Evolutionary conservation across 1,140 invertebrate genomes (phyloP), one percentile per base, ranked within the genome.

Genomic region (Andrena cerasifolii): DNA sequence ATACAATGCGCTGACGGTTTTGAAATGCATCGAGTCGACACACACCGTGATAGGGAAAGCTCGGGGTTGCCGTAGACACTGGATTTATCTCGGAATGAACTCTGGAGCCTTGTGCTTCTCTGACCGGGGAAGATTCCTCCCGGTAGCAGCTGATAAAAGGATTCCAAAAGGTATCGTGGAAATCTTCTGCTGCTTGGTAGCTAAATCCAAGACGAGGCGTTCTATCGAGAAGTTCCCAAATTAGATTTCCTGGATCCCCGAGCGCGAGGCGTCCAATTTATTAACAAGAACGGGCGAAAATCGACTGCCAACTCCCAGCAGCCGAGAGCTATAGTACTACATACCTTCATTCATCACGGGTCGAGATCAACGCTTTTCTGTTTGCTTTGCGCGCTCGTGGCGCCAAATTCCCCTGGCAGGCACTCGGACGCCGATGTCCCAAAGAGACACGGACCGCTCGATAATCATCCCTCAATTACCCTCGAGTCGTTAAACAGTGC

Each of bases 21-120:
- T 28, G 40, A 65, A 59, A 78, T 63, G 54, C n/a, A 24, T 18
- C 7, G 43, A 79, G 43, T 53, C 61, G 80, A 82, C 78, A 24
- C 36, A 49, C 7, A 2, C n/a, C 21, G 49, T n/a, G n/a, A 66
- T 66, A 75, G 10, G 40, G 31, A 24, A 61, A 49, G 59, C 28
- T 49, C 24, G 54, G 45, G 31, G 75, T 75, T 80, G 53, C 54
- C 45, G 45, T 1, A 14, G 54, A 40, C 58, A 79, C 51, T 4
- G 45, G 63, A 79, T n/a, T n/a, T n/a, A n/a, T n/a, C n/a, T n/a
- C n/a, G n/a, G n/a, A n/a, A n/a, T n/a, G n/a, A n/a, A n/a, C n/a
- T n/a, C n/a, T n/a, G n/a, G n/a, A n/a, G n/a, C n/a, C n/a, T n/a
- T n/a, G n/a, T n/a, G n/a, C n/a, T n/a, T n/a, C n/a, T n/a, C n/a